Evolutionary conservation across 2,113 vertebrate species (phyloP).

Genomic region (Mionectes macconnelli): DNA sequence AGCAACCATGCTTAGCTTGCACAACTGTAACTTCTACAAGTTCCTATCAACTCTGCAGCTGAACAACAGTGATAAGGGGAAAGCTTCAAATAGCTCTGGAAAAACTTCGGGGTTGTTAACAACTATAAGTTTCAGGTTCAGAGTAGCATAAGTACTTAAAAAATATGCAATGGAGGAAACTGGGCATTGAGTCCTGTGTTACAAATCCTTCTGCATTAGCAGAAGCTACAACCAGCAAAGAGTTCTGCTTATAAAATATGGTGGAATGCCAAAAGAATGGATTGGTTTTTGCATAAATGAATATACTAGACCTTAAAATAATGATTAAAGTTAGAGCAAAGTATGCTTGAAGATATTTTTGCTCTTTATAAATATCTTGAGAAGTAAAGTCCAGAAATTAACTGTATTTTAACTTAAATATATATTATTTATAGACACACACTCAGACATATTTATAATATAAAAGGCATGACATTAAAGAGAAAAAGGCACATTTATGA

Average conservation of each 20-base stretch:
- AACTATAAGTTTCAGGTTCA: neutral
- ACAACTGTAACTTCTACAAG: neutral
- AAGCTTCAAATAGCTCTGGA: neutral
- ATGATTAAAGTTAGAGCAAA: neutral
- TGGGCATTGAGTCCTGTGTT: neutral
- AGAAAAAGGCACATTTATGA: neutral
- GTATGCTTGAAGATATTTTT: neutral
- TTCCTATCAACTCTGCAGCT: neutral
- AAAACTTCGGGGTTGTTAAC: neutral
- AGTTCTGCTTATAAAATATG: neutral
- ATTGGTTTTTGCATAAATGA: neutral
- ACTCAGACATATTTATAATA: neutral
- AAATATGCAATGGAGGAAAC: neutral
- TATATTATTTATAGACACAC: neutral
- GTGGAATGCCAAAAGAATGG: neutral
- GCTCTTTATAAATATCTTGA: neutral
- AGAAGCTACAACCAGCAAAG: neutral
- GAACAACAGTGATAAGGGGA: neutral
- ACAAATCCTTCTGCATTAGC: neutral
- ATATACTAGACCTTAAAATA: neutral
- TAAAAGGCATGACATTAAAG: neutral
- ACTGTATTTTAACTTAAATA: neutral
- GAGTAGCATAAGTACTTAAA: neutral
- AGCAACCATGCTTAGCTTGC: constrained; percentile 32
- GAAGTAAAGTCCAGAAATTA: neutral